phyloP scores from a whole-genome alignment of 2,797 vertebrate species.

The Furcifer pardalis region DNA sequence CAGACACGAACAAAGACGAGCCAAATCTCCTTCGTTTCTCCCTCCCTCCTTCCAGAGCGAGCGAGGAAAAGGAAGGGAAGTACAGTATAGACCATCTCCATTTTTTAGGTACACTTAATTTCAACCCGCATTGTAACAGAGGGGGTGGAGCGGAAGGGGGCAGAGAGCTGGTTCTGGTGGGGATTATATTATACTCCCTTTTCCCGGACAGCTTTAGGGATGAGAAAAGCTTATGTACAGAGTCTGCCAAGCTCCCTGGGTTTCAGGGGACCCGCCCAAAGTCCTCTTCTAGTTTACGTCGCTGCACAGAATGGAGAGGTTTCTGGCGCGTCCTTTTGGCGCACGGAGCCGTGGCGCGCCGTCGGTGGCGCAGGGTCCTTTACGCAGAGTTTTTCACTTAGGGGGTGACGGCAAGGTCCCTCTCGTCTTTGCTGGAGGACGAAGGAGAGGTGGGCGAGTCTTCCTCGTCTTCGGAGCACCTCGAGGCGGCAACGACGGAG shows the following conservation, averaged over 20 bases:
- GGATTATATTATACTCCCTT: not conserved
- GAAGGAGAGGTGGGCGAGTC: constrained; percentile 91
- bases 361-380: not conserved
- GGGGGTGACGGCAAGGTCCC: constrained; percentile 90
- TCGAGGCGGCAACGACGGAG: constrained; percentile 76
- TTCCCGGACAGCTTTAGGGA: constrained; percentile 1
- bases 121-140: not conserved
- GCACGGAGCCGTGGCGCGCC: not conserved
- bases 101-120: not conserved
- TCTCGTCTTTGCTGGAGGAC: constrained; percentile 96
- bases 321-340: constrained; percentile 15
- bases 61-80: too few species aligned
- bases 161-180: not conserved
- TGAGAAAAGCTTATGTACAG: constrained; percentile 59
- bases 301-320: constrained; percentile 58
- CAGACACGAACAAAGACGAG: not conserved
- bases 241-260: not conserved
- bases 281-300: constrained; percentile 54
- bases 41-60: too few species aligned
- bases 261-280: not conserved
- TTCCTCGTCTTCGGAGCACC: constrained; percentile 92
- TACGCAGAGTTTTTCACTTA: too few species aligned
- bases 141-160: too few species aligned
- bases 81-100: not conserved
- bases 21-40: not conserved